Evolutionary conservation across 2,888 invertebrate species (phyloP).

Genomic region (Steromphala cineraria): DNA sequence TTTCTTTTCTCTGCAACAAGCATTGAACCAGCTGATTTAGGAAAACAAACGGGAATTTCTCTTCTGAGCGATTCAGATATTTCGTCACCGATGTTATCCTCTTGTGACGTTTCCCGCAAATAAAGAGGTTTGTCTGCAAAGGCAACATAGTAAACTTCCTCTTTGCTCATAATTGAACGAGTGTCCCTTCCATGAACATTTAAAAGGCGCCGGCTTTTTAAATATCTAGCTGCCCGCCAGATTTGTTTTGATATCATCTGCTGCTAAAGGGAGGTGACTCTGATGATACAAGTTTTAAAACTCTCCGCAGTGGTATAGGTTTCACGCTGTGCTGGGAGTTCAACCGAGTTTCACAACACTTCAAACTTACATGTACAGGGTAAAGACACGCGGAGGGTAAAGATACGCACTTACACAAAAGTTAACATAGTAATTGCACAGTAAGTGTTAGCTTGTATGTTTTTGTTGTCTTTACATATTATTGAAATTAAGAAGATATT

Average conservation of each 20-base stretch:
- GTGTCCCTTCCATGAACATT: background rate
- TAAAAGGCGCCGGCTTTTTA: background rate
- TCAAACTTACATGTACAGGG: too few relatives aligned
- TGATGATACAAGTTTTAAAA: background rate
- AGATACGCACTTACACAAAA: too few relatives aligned
- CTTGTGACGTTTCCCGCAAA: background rate
- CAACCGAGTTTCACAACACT: too few relatives aligned
- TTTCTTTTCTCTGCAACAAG: background rate
- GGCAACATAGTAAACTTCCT: background rate
- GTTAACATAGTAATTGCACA: too few relatives aligned
- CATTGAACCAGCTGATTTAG: background rate
- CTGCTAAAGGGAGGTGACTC: background rate
- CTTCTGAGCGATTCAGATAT: background rate
- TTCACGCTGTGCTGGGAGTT: too few relatives aligned
- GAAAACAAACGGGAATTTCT: background rate
- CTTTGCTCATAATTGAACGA: background rate
- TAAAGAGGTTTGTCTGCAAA: constrained; percentile 29
- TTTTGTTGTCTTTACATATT: too few relatives aligned
- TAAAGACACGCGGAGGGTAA: too few relatives aligned
- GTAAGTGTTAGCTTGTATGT: too few relatives aligned
- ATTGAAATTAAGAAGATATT: too few relatives aligned
- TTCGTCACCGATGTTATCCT: background rate
- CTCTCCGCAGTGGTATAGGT: too few relatives aligned
- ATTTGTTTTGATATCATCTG: background rate
- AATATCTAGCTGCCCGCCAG: background rate